Evolutionary conservation across 2,888 invertebrate species (phyloP).

Genomic region (Ptychoptera albimana): DNA sequence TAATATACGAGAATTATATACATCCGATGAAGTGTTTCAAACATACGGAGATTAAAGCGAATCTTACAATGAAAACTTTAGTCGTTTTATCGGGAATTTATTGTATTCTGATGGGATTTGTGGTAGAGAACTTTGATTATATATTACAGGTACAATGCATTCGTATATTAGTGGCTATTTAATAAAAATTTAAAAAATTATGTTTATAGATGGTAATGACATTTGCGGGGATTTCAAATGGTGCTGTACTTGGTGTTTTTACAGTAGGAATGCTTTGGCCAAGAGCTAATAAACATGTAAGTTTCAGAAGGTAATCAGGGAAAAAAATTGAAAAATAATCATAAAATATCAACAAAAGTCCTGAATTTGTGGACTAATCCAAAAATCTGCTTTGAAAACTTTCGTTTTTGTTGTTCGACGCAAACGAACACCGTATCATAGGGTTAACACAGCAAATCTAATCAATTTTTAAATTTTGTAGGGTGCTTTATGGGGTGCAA

Average conservation of each 20-base stretch:
- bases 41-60: slow-evolving; percentile 24
- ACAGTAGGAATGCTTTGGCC: slow-evolving; percentile 44
- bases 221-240: slow-evolving; percentile 30
- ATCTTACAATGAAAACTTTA: slow-evolving; percentile 27
- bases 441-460: too few relatives aligned
- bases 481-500: slow-evolving; percentile 8
- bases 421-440: too few relatives aligned
- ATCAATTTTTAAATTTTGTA: slow-evolving; percentile 1
- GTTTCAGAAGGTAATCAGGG: too few relatives aligned
- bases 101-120: slow-evolving; percentile 34
- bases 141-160: slow-evolving; percentile 16
- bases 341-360: too few relatives aligned
- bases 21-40: slow-evolving; percentile 25
- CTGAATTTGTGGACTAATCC: too few relatives aligned
- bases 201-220: slow-evolving; percentile 28
- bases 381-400: too few relatives aligned
- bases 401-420: too few relatives aligned
- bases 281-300: slow-evolving; percentile 30
- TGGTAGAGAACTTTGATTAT: slow-evolving; percentile 25
- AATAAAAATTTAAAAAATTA: too few relatives aligned
- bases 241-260: slow-evolving; percentile 44
- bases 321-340: too few relatives aligned
- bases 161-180: too few relatives aligned
- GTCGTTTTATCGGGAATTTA: slow-evolving; percentile 32
- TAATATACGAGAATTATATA: slow-evolving; percentile 20